Conservation (phyloP, 2,797 vertebrate genomes). For the Macropodus opercularis region DNA sequence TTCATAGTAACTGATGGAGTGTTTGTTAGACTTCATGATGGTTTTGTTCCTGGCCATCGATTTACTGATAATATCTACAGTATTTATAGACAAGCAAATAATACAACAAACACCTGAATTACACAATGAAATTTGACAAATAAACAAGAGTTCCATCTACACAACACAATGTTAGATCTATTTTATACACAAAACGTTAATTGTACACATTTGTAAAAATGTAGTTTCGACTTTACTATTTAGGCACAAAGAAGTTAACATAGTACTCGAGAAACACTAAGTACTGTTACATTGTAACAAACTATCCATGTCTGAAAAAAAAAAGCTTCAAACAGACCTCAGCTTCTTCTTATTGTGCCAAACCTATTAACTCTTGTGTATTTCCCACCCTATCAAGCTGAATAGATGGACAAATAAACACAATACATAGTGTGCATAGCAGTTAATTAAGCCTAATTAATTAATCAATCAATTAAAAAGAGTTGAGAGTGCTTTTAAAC, state of each 20-base stretch:
- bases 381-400: constrained; percentile 5
- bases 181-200: constrained; percentile 9
- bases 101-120: not conserved
- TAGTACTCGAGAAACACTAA: constrained; percentile 20
- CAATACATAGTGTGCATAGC: not conserved
- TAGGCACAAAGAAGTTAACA: not conserved
- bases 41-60: not conserved
- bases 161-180: constrained; percentile 1
- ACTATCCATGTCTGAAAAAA: constrained; percentile 28
- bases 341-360: constrained; percentile 2
- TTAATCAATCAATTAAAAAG: too few relatives aligned
- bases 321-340: constrained; percentile 19
- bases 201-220: constrained; percentile 5
- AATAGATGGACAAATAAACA: constrained; percentile 3
- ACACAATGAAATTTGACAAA: not conserved
- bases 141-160: not conserved
- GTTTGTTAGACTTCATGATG: not conserved
- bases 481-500: constrained; percentile 3
- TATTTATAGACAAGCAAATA: not conserved
- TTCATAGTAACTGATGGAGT: too few relatives aligned
- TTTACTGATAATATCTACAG: not conserved
- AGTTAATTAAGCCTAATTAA: constrained; percentile 16
- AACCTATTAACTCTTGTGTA: not conserved
- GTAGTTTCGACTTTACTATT: not conserved
- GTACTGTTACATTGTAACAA: constrained; percentile 69